Evolutionary conservation across 2,888 invertebrate species (phyloP).

Genomic region (Caenorhabditis sulstoni): DNA sequence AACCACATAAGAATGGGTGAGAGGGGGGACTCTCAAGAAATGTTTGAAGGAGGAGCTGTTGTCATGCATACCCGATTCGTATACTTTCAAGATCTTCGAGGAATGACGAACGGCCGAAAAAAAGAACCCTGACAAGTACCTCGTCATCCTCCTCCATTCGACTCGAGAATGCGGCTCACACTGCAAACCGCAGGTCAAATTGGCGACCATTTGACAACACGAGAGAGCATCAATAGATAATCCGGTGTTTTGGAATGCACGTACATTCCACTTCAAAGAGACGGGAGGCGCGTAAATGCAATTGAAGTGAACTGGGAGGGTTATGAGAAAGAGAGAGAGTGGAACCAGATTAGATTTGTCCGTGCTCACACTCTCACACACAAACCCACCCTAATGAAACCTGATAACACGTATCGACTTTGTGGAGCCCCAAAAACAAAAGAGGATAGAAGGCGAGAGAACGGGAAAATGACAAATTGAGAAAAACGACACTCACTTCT

Average conservation of each 20-base stretch:
- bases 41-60: constrained; percentile 22
- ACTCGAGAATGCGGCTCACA: background rate
- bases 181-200: constrained; percentile 11
- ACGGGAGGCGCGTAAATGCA: constrained; percentile 5
- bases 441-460: constrained; percentile 16
- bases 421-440: constrained; percentile 3
- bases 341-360: constrained; percentile 33
- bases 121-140: constrained; percentile 27
- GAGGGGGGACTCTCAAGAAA: constrained; percentile 2
- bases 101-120: constrained; percentile 24
- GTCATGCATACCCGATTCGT: constrained; percentile 54
- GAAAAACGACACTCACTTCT: constrained; percentile 47
- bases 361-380: background rate
- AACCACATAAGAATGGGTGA: constrained; percentile 8
- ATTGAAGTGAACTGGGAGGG: constrained; percentile 24
- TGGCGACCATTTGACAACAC: constrained; percentile 15
- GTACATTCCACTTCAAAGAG: background rate
- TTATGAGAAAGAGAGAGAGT: constrained; percentile 1
- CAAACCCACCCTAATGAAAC: constrained; percentile 28
- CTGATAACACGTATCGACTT: constrained; percentile 42
- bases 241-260: constrained; percentile 15
- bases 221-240: constrained; percentile 17
- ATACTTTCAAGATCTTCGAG: constrained; percentile 32
- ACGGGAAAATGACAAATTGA: constrained; percentile 53
- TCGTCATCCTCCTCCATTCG: constrained; percentile 35